phyloP scores from a whole-genome alignment of 2,888 invertebrate genomes.

The Notodonta dromedarius region DNA sequence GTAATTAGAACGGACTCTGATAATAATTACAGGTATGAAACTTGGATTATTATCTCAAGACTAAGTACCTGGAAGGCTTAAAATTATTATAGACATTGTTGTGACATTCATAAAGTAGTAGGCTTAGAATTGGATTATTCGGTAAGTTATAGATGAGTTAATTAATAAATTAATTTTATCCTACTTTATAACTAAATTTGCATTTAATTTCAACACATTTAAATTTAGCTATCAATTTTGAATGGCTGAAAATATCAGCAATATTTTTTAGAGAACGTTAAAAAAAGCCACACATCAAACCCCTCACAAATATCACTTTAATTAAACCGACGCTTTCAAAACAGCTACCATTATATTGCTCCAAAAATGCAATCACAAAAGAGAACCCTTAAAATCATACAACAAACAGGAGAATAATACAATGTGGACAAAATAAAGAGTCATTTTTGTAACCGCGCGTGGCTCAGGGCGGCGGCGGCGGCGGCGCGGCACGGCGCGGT shows the following conservation, averaged over 20 bases:
- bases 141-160: background rate
- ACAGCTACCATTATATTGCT: background rate
- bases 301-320: background rate
- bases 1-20: background rate
- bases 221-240: too few relatives aligned
- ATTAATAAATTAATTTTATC: background rate
- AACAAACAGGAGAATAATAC: background rate
- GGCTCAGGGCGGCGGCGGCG: background rate
- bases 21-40: constrained; percentile 1
- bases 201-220: too few relatives aligned
- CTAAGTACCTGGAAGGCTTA: background rate
- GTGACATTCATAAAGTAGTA: background rate
- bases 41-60: background rate
- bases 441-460: background rate
- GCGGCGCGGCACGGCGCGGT: background rate
- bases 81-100: background rate
- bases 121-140: background rate
- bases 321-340: background rate
- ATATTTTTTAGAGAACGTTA: too few relatives aligned
- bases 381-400: background rate
- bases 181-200: too few relatives aligned
- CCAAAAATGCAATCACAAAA: background rate
- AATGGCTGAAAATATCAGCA: too few relatives aligned
- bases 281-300: too few relatives aligned
- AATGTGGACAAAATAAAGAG: background rate